Base-by-base conservation (phyloP, 2,888 invertebrate genomes). In the Coelogynopora nodosa region DNA sequence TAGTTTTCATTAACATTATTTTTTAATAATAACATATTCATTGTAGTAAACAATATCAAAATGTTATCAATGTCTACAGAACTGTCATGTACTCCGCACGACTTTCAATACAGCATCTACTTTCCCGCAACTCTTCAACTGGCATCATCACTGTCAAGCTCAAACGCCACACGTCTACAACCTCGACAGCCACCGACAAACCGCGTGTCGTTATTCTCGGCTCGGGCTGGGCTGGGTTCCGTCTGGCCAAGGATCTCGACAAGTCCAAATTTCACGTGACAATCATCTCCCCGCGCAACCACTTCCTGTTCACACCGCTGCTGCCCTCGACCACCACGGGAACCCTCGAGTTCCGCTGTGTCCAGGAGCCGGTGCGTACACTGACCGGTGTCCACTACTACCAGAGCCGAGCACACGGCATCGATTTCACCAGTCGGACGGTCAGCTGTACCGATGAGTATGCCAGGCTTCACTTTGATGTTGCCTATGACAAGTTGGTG, bases 291-390 rank as follows among this genome's bases (percentile, higher is more conserved):
- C 92, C 92, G 0, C 87, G 92, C 31, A 92, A 92, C 88, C 92
- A 92, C 88, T 92, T 92, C 89, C 89, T 92, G 83, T 92, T 92
- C 89, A 92, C 92, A 1, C 92, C 92, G 0, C 89, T 92, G 0
- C 89, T 92, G 18, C 90, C 90, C 84, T 92, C 92, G 87, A 92
- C 92, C 0, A 92, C 92, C 30, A 92, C 92, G 23, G 92, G 92
- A 31, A 92, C 92, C 0, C 88, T 92, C 10, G 92, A 91, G 86
- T 91, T 91, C 88, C 90, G 92, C 86, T 92, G 92, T 10, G 92
- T 92, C 74, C 91, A 92, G 84, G 92, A 92, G 87, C 92, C 92
- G 31, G 89, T 92, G 0, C 89, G 92, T 29, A n/a, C n/a, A n/a
- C n/a, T n/a, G n/a, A n/a, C n/a, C n/a, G n/a, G 91, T 0, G 89